Evolutionary conservation across 2,113 vertebrate genomes (phyloP), one percentile per base, ranked within the genome.

Genomic region (Rhea americana): DNA sequence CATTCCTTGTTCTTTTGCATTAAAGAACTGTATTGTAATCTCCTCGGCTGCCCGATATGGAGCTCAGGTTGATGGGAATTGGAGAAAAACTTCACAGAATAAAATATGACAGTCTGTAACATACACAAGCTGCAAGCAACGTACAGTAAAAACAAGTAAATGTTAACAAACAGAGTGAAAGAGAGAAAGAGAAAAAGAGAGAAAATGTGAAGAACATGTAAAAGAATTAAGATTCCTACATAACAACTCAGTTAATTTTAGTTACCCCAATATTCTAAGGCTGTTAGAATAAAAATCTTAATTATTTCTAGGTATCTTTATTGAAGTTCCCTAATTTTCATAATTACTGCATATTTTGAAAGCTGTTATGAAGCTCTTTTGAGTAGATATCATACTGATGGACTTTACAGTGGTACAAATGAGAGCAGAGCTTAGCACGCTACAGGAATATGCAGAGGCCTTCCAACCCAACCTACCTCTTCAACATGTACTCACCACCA

Each of bases 71-170:
- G 96, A 96, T 97, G 93, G 85, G 59, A 95, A 95, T 97, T 97
- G 97, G 92, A 97, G 96, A 72, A 96, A 97, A 97, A 96, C 88
- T 93, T 97, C 97, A 97, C 95, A 91, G 96, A 97, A 97, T 97
- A 98, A 97, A 96, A 95, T 97, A 96, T 97, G 95, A 97, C 91
- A 93, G 95, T 97, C 97, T 97, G 97, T 97, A 98, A 97, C 97
- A 98, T 93, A 98, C 80, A 97, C 88, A 96, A 97, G 95, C 95
- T 50, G 96, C 94, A 97, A 93, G 97, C 95, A 95, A 91, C 97
- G 89, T 79, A 97, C 96, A 87, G 90, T 89, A 97, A 95, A 90
- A 93, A 97, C 97, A 98, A 94, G 85, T 94, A 96, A 97, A 97
- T 97, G 96, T 96, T 96, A 96, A 98, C 97, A 98, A 97, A 97